Percentiles rank a stretch among this genome's conserved stretches.
phyloP scores from a whole-genome alignment of 2,888 invertebrate genomes.

The Molanna angustata region DNA sequence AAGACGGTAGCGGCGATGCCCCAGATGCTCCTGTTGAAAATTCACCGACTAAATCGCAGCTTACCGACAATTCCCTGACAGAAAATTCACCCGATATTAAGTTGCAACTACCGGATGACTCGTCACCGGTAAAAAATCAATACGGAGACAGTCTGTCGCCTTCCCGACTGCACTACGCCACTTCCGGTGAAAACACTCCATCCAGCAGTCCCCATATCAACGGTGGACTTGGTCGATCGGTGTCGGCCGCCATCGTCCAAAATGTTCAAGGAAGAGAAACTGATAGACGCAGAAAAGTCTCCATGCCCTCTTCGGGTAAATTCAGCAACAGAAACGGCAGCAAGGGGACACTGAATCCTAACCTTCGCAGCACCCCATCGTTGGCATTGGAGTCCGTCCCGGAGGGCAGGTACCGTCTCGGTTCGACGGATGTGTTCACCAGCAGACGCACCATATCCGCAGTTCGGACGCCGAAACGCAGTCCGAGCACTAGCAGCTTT shows the following conservation, averaged over 20 bases:
- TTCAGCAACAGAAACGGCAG: constrained; percentile 31
- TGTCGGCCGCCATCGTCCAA: constrained; percentile 68
- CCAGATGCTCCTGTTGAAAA: constrained; percentile 44
- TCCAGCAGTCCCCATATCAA: too few relatives aligned
- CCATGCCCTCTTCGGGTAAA: constrained; percentile 42
- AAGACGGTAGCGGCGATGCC: constrained; percentile 30
- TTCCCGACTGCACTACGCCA: neutral
- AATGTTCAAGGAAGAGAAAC: constrained; percentile 40
- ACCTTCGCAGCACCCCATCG: constrained; percentile 64
- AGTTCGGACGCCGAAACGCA: constrained; percentile 59
- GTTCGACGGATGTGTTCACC: constrained; percentile 20
- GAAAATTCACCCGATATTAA: too few relatives aligned
- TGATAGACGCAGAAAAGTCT: constrained; percentile 44
- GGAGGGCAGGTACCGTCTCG: constrained; percentile 46
- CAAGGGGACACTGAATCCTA: constrained; percentile 42
- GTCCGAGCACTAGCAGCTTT: constrained; percentile 78
- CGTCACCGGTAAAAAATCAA: constrained; percentile 34
- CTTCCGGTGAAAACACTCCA: constrained; percentile 6
- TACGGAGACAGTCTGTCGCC: constrained; percentile 38
- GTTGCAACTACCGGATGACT: too few relatives aligned
- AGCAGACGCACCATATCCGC: constrained; percentile 39
- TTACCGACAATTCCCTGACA: constrained; percentile 18
- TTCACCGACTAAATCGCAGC: constrained; percentile 31
- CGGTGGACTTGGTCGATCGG: constrained; percentile 60
- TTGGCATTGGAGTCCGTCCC: constrained; percentile 65